Conservation (phyloP, 2,888 invertebrate species). For the Lithophane semibrunnea region DNA sequence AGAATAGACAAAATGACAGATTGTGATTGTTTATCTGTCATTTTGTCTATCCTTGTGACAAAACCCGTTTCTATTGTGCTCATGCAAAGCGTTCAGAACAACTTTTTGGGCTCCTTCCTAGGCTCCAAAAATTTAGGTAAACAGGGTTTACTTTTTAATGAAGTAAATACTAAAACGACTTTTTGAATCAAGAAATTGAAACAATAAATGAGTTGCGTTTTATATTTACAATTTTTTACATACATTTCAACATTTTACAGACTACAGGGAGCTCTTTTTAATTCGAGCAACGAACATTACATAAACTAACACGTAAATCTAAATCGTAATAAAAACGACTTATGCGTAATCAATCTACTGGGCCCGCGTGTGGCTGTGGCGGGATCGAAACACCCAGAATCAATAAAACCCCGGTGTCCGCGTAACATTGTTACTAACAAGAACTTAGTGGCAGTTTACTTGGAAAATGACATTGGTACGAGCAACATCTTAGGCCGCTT, state of each 20-base stretch:
- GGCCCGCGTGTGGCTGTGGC: conserved; percentile 80
- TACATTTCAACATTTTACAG: conserved; percentile 90
- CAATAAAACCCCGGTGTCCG: conserved; percentile 88
- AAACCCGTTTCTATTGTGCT: too few species aligned
- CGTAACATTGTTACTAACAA: conserved; percentile 74
- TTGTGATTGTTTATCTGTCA: too few species aligned
- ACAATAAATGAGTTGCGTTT: conserved; percentile 85
- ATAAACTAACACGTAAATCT: conserved; percentile 90
- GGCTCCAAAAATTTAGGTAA: too few species aligned
- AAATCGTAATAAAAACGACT: conserved; percentile 89
- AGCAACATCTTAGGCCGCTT: conserved; percentile 87
- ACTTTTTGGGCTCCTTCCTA: too few species aligned
- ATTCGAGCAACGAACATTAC: conserved; percentile 91
- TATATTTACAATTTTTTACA: conserved; percentile 90
- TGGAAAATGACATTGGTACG: conserved; percentile 81
- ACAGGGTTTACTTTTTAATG: too few species aligned
- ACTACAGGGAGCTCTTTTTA: conserved; percentile 90
- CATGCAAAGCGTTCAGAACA: too few species aligned
- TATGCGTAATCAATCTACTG: conserved; percentile 86
- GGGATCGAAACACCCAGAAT: conserved; percentile 86
- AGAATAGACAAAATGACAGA: too few species aligned
- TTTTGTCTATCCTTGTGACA: too few species aligned
- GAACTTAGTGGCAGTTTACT: conserved; percentile 84
- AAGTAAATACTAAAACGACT: conserved; percentile 13
- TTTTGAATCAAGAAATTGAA: conserved; percentile 76